phyloP scores from a whole-genome alignment of 2,888 invertebrate species.

The Homarus gammarus region DNA sequence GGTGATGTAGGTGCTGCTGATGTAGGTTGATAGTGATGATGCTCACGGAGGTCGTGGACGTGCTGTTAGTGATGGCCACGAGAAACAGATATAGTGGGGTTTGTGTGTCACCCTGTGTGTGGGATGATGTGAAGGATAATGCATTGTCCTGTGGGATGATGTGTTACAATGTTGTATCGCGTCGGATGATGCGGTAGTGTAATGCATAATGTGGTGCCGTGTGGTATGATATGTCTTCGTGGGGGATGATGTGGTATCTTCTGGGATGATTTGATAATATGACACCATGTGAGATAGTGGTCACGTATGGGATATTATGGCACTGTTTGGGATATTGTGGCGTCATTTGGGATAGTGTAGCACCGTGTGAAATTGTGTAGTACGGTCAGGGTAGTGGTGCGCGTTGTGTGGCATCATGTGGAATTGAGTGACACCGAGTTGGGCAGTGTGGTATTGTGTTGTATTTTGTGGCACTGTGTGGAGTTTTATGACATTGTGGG shows the following conservation, averaged over 20 bases:
- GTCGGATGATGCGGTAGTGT: background rate
- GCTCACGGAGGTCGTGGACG: constrained; percentile 7
- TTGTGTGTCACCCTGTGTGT: constrained; percentile 1
- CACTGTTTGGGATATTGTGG: background rate
- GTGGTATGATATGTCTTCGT: no score
- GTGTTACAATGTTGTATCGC: no score
- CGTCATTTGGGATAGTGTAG: background rate
- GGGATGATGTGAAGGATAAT: no score
- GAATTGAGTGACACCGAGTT: background rate
- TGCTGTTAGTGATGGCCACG: background rate
- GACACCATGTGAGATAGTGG: background rate
- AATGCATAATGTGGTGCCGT: background rate
- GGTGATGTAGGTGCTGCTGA: background rate
- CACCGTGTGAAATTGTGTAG: background rate
- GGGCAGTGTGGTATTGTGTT: no score
- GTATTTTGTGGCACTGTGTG: no score
- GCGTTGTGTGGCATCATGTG: constrained; percentile 24
- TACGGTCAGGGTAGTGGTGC: no score
- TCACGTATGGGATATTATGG: background rate
- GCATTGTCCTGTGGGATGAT: no score
- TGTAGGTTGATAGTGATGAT: constrained; percentile 34
- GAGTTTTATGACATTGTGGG: no score
- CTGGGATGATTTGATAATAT: background rate
- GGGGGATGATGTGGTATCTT: background rate
- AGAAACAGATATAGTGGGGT: background rate